Evolutionary conservation across 2,113 vertebrate genomes (phyloP).

Genomic region (Pluvialis apricaria): DNA sequence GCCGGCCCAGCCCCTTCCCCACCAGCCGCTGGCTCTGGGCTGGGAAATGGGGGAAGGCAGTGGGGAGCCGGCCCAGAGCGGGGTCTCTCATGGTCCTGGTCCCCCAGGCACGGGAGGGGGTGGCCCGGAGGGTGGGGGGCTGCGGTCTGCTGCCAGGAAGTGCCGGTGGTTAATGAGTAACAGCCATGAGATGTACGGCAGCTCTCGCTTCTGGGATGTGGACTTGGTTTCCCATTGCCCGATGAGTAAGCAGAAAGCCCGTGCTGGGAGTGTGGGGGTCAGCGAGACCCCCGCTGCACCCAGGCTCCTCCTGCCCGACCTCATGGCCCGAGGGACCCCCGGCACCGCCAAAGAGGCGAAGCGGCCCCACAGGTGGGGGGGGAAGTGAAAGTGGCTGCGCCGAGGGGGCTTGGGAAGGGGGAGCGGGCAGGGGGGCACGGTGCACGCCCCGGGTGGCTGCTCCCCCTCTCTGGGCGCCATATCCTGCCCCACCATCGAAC

Average conservation of each 20-base stretch:
- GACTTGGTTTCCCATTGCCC: neutral
- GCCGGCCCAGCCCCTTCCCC: neutral
- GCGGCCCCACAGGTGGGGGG: neutral
- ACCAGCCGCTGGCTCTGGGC: neutral
- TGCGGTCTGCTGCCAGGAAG: neutral
- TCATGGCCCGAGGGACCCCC: accelerated
- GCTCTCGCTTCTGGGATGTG: neutral
- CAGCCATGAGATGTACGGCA: neutral
- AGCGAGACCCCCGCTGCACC: neutral
- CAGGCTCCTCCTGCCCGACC: neutral
- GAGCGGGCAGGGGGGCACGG: accelerated
- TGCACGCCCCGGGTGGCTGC: neutral
- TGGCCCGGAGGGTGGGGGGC: neutral
- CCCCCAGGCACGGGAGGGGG: accelerated
- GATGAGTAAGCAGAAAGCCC: neutral
- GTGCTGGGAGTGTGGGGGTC: accelerated
- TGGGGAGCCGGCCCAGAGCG: neutral
- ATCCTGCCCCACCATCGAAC: neutral
- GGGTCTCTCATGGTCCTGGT: accelerated
- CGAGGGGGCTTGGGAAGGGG: neutral
- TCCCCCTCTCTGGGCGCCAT: accelerated
- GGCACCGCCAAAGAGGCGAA: accelerated
- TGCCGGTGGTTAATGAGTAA: neutral
- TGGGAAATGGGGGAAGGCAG: neutral
- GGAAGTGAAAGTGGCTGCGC: neutral